Evolutionary conservation across 2,113 vertebrate species (phyloP), one percentile per base, ranked within the genome.

Genomic region (Casuarius casuarius): DNA sequence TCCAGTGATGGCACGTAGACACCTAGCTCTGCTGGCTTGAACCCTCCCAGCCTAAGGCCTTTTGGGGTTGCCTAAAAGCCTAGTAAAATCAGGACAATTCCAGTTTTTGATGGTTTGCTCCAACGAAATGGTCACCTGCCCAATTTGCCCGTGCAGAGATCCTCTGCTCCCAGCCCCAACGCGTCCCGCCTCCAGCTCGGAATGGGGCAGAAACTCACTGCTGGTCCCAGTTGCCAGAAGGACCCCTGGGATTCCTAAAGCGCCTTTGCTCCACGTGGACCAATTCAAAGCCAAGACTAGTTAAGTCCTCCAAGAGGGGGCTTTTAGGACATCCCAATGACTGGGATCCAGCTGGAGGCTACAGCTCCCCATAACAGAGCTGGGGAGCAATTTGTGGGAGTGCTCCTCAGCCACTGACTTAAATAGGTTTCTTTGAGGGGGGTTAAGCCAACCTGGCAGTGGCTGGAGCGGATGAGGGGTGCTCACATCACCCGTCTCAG

Each of bases 351-450:
- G 22, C 10, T 68, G 59, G 44, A 59, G 77, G 61, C 12, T 91
- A 35, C 54, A 66, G 65, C 33, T 74, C 62, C 31, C 73, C 8
- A 0, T 6, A 48, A 31, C 10, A 78, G n/a, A 67, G 11, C 33
- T 16, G 0, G 8, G 25, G 31, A 33, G 5, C 0, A 0, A 0
- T 56, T 71, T 70, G 87, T 35, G 29, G 1, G 33, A 59, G 10
- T 18, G 8, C 4, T 95, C 33, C 20, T 75, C 46, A 79, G 33
- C 35, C 61, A 12, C 18, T 67, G 46, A 7, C 29, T 77, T 67
- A 4, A 71, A 66, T 4, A 17, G 29, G 16, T 85, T 92, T 83
- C 19, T 72, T 7, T 25, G 28, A 46, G 12, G 6, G 12, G 7
- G 5, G 1, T n/a, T 19, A 61, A 90, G 25, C 28, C 54, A 61